Evolutionary conservation across 2,113 vertebrate genomes (phyloP).

Genomic region (Pollachius pollachius): DNA sequence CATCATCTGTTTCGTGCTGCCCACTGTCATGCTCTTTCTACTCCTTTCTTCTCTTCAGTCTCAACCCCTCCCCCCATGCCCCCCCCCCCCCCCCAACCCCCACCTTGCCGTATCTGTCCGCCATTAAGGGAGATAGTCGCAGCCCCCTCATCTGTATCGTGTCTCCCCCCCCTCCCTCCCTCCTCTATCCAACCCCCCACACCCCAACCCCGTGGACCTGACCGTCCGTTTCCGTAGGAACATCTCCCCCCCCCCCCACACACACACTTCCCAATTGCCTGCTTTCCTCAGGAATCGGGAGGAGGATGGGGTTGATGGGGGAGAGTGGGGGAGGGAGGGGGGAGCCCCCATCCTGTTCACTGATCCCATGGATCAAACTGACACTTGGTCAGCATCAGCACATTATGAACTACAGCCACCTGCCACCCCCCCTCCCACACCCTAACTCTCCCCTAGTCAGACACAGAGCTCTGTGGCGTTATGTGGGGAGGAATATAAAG

Average conservation of each 20-base stretch:
- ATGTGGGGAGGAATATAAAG: neutral
- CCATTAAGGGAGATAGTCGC: constrained; percentile 70
- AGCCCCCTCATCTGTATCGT: constrained; percentile 70
- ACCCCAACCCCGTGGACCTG: no score
- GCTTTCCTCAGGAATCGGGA: constrained; percentile 74
- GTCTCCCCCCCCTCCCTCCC: constrained; percentile 27
- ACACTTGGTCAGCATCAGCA: constrained; percentile 85
- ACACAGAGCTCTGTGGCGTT: constrained; percentile 43
- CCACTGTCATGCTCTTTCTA: constrained; percentile 21
- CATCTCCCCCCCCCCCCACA: constrained; percentile 39
- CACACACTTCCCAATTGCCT: constrained; percentile 71
- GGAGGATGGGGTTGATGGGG: constrained; percentile 29
- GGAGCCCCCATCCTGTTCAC: constrained; percentile 54
- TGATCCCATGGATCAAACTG: constrained; percentile 73
- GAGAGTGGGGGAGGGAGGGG: no score
- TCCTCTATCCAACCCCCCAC: no score
- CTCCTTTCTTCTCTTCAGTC: constrained; percentile 2
- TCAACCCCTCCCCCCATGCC: constrained; percentile 25
- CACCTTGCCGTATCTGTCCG: constrained; percentile 63
- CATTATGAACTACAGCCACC: constrained; percentile 83
- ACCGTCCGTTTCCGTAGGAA: no score
- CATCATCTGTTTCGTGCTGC: constrained; percentile 48
- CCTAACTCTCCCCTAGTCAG: neutral
- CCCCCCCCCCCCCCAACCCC: constrained; percentile 25
- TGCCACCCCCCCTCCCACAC: constrained; percentile 60